Evolutionary conservation across 2,888 invertebrate species (phyloP), one percentile per base, ranked within the genome.

Genomic region (Phlogophora meticulosa): DNA sequence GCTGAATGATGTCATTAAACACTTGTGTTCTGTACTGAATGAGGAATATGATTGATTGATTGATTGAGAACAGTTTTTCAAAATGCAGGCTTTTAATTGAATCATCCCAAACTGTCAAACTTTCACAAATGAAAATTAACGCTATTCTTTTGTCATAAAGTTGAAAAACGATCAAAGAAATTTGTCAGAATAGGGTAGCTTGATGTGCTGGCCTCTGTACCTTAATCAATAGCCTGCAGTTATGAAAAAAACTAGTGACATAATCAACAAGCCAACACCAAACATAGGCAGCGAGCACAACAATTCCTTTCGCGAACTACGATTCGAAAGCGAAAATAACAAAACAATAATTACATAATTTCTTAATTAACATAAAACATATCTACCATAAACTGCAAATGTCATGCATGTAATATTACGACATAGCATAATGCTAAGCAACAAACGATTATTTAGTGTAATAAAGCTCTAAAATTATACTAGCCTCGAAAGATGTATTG

Each of bases 391-490:
- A 40, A 55, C 58, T 36, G 4, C 20, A 53, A 73, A 73, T 48
- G 46, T 42, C 57, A 57, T 49, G 32, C 32, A 42, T 42, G 43
- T 40, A 45, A 28, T 24, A 55, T 72, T 55, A 60, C 75, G 40
- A 36, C 43, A 55, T 4, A 17, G 43, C 43, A 56, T 56, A 66
- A n/a, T 55, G 13, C 45, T 42, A 20, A 45, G 45, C 56, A 53
- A 17, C n/a, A 11, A 32, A 52, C 53, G n/a, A 76, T 62, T 49
- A 61, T 62, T 76, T 62, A 45, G 49, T 38, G 45, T 51, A 58
- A 69, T 62, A 75, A 55, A 63, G 22, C 38, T 76, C 71, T 70
- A 42, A 52, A 56, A 70, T 63, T 43, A 76, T 74, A 52, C 76
- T 56, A 70, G 71, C 28, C 51, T 36, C 10, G 53, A 43, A 51